Evolutionary conservation across 2,888 invertebrate species (phyloP), one percentile per base, ranked within the genome.

Genomic region (Alloscopus bannaensis): DNA sequence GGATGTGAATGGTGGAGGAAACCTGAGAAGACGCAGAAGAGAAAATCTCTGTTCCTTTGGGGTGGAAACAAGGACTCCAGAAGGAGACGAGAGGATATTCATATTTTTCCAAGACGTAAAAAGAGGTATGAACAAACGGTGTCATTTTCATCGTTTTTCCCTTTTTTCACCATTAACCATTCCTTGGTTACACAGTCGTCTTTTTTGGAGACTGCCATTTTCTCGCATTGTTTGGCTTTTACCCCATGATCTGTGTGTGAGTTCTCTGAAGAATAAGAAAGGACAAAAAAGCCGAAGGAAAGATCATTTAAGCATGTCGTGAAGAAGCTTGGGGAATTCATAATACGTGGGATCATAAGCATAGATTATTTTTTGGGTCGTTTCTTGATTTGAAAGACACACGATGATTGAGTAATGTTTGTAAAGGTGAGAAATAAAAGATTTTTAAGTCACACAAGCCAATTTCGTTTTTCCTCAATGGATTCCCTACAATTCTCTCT

Each of bases 121-220:
- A 29, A 52, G 52, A 70, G 71, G 71, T 71, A 71, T 59, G 71
- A 71, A 71, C 60, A 70, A 50, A 71, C 71, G 40, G 62, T 71
- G 62, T 71, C 71, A 62, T 71, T 71, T 62, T 28, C 57, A 11
- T 57, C 3, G 4, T 55, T 55, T 11, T n/a, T 4, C 18, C 20
- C 16, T n/a, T 55, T 11, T n/a, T 4, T 47, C 20, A 4, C 20
- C 13, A 57, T 24, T 57, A 57, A 16, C 4, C 29, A 57, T 57
- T 60, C 36, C 57, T 71, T 71, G 62, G 60, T 71, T 24, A 57
- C 57, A 18, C 20, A 50, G 20, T 11, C 8, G 47, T 20, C 16
- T 50, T n/a, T n/a, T n/a, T n/a, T 50, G 50, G 20, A 50, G 16
- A 50, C 2, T n/a, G n/a, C n/a, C n/a, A n/a, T 3, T 50, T 50